These are phyloP conservation scores for Tyrophagus putrescentiae DNA, from an alignment of 1,140 invertebrate genomes.

Conservation along the genomic window DNA sequence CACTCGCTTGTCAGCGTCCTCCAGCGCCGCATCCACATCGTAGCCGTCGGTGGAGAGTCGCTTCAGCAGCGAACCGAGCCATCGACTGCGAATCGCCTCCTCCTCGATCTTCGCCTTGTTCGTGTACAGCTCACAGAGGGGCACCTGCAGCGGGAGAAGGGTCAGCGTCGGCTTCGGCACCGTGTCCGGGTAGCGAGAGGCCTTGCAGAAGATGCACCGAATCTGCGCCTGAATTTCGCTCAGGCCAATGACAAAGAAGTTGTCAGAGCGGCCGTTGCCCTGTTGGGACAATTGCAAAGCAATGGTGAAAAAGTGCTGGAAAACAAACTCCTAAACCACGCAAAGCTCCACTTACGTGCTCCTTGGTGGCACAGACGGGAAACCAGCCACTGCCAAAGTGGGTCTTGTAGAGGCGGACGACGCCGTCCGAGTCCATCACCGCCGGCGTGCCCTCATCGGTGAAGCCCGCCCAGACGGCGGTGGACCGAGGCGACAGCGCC, in stretches of 20 bases:
- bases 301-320: constrained; percentile 26
- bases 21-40: constrained; percentile 34
- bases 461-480: constrained; percentile 64
- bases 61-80: background rate
- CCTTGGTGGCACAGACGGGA: constrained; percentile 20
- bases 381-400: constrained; percentile 21
- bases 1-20: constrained; percentile 45
- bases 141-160: constrained; percentile 48
- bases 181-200: constrained; percentile 65
- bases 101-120: constrained; percentile 65
- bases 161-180: constrained; percentile 63
- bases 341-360: background rate
- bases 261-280: constrained; percentile 54
- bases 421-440: constrained; percentile 45
- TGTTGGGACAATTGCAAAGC: constrained; percentile 31
- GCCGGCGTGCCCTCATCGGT: constrained; percentile 49
- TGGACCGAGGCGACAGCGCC: constrained; percentile 51
- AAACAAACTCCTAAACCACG: background rate
- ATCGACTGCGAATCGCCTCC: constrained; percentile 7
- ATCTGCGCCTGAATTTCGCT: constrained; percentile 58
- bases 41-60: constrained; percentile 27
- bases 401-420: constrained; percentile 35
- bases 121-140: constrained; percentile 59
- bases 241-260: constrained; percentile 61
- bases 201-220: constrained; percentile 67